Base-by-base conservation (phyloP, 2,888 invertebrate genomes). In the Cephus spinipes region DNA sequence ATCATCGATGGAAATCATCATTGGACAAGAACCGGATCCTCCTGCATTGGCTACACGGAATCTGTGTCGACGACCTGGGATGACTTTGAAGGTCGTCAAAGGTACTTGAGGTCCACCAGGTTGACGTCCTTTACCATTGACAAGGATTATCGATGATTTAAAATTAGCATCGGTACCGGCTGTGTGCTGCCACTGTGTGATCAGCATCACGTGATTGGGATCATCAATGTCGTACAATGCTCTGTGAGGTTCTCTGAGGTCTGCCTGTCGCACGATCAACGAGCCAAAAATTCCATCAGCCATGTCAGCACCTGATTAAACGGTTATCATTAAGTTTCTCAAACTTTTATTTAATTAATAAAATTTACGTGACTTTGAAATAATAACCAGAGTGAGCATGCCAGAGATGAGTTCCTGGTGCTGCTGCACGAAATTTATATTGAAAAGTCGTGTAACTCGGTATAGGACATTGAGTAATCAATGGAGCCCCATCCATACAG, bases 401-500 rank as follows among this genome's bases (percentile, higher is more conserved):
- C 92, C 95, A 96, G 84, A 95, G 94, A 90, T 95, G 95, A 0
- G 95, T 96, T 31, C 96, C 96, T 1, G 95, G 93, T 0, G 93
- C 90, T 0, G 94, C 93, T 0, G 95, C 96, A 73, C 94, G 92
- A 86, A 96, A 96, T 80, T 94, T 94, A 86, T 96, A 96, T 86
- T 95, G 94, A 87, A 95, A 96, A 0, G 93, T 94, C 2, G 94
- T 94, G 80, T 94, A 94, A 85, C 94, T 94, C 0, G 93, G 91
- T 82, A 96, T 95, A 0, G 96, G 95, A 84, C 96, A 96, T 87
- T 96, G 96, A 0, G 96, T 95, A n/a, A 96, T 92, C 93, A 95
- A 94, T 0, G 96, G 95, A 4, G 95, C 95, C 1, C 96, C 96
- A 84, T 96, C 96, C 95, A 96, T 96, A 85, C 93, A 94, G 0